Evolutionary conservation across 2,888 invertebrate species (phyloP).

Genomic region (Ochropleura plecta): DNA sequence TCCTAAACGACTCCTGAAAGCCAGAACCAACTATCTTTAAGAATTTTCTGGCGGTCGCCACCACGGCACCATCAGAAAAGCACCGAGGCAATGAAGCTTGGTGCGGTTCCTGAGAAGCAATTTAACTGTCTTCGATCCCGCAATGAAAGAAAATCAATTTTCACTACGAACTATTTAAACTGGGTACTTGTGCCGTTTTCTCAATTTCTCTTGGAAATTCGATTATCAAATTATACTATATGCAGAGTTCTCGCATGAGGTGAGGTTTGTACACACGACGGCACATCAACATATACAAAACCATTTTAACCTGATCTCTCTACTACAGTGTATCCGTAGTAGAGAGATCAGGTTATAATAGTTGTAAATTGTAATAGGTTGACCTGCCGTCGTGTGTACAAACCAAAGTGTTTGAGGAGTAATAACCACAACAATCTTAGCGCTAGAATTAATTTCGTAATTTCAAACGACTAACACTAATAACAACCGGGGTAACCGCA

Average conservation of each 20-base stretch:
- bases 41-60: too few species aligned
- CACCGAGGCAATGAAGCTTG: neutral
- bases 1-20: neutral
- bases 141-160: too few species aligned
- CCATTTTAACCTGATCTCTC: too few species aligned
- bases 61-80: neutral
- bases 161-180: neutral
- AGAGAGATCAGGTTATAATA: too few species aligned
- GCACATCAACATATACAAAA: too few species aligned
- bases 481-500: constrained; percentile 31
- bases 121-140: neutral
- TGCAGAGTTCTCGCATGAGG: neutral
- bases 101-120: neutral
- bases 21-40: neutral
- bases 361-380: too few species aligned
- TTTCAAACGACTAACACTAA: constrained; percentile 45
- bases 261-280: too few species aligned
- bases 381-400: too few species aligned
- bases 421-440: constrained; percentile 36
- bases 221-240: neutral
- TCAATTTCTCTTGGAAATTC: neutral
- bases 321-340: too few species aligned
- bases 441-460: constrained; percentile 62
- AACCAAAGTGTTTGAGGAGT: neutral
- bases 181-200: neutral